phyloP scores from a whole-genome alignment of 1,140 invertebrate species.

The Portunus trituberculatus region DNA sequence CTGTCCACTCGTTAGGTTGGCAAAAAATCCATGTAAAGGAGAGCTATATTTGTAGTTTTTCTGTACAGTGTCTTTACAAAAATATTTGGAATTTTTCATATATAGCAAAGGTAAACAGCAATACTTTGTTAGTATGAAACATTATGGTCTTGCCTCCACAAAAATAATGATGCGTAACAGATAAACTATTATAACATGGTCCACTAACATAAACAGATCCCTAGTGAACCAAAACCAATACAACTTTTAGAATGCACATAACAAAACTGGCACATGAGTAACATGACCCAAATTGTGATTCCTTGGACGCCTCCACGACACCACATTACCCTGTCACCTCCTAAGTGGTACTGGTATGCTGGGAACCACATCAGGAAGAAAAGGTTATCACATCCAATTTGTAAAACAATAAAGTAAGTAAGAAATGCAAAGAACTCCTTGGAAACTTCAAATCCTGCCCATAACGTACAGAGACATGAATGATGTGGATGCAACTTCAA shows the following conservation, averaged over 20 bases:
- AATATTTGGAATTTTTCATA: neutral
- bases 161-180: neutral
- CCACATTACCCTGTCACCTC: neutral
- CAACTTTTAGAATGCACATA: neutral
- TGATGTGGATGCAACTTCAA: too few species aligned
- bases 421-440: neutral
- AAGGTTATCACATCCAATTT: neutral
- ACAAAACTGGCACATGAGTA: neutral
- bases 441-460: neutral
- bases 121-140: neutral
- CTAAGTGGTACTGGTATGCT: neutral
- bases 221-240: neutral
- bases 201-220: neutral
- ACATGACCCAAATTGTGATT: neutral
- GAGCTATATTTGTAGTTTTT: neutral
- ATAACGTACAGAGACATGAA: too few species aligned
- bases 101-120: neutral
- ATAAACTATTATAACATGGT: neutral
- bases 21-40: neutral
- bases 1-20: neutral
- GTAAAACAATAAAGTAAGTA: neutral
- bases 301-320: neutral
- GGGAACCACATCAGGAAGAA: neutral
- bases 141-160: neutral
- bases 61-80: neutral